A percentile compares a stretch with the other conserved stretches of the same genome.
These are phyloP conservation scores for Botia kubotai DNA, from an alignment of 2,797 vertebrate genomes.

Conservation along the genomic window DNA sequence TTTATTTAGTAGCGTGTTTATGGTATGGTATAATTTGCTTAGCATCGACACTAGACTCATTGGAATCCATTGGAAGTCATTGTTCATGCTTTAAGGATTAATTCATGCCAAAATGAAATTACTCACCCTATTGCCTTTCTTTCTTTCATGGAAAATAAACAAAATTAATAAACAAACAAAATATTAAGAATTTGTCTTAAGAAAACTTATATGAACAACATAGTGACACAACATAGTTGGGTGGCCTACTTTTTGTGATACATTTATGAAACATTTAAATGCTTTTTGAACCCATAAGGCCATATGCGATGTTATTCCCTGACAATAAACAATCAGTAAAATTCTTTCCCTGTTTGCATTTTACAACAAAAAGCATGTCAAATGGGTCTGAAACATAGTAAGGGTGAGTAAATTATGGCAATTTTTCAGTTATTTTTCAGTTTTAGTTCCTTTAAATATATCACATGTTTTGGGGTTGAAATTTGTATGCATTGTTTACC, in stretches of 20 bases:
- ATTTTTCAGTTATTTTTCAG: neutral
- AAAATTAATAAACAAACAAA: neutral
- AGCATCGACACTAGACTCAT: conserved; percentile 9
- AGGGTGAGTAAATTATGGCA: neutral
- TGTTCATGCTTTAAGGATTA: neutral
- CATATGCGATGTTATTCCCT: too few relatives aligned
- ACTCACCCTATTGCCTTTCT: neutral
- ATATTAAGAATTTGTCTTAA: neutral
- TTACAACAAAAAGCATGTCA: neutral
- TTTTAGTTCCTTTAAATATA: neutral
- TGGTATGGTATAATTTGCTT: conserved; percentile 32
- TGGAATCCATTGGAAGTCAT: neutral
- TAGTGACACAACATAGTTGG: too few relatives aligned
- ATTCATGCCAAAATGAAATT: neutral
- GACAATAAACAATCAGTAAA: too few relatives aligned
- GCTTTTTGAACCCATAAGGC: too few relatives aligned
- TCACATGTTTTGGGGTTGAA: neutral
- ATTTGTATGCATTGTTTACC: neutral
- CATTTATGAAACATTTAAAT: neutral
- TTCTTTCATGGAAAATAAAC: too few relatives aligned
- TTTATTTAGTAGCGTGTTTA: conserved; percentile 15
- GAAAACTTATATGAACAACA: neutral
- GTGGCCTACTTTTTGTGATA: neutral
- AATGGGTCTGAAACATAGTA: neutral
- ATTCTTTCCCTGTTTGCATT: too few relatives aligned